phyloP scores from a whole-genome alignment of 2,888 invertebrate species.

The Thysanoteuthis rhombus region DNA sequence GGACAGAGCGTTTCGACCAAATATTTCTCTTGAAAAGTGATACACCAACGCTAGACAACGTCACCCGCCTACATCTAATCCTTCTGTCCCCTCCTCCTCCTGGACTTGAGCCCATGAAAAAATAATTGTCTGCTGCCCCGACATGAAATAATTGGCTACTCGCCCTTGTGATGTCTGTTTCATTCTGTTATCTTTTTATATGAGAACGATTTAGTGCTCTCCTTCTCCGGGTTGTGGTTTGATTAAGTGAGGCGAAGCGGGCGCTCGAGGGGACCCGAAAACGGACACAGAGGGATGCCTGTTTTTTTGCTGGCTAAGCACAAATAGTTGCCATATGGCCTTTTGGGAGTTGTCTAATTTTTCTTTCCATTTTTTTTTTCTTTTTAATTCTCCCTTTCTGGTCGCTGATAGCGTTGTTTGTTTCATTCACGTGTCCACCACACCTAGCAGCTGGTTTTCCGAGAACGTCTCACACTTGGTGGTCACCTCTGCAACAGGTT shows the following conservation, averaged over 20 bases:
- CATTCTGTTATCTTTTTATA: background rate
- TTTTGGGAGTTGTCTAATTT: background rate
- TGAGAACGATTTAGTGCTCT: background rate
- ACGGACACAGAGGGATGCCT: background rate
- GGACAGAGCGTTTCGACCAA: background rate
- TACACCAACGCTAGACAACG: background rate
- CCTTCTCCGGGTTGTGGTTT: background rate
- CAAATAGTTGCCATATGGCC: background rate
- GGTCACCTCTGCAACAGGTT: background rate
- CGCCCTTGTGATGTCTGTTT: background rate
- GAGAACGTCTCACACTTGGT: background rate
- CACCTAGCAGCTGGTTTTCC: background rate
- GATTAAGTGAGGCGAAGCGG: background rate
- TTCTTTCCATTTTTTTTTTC: background rate
- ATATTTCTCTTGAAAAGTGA: background rate
- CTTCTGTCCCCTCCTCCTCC: background rate
- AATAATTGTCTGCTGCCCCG: background rate
- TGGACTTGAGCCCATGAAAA: background rate
- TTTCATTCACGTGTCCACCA: background rate
- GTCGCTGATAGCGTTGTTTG: background rate
- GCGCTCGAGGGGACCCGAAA: background rate
- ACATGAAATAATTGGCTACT: background rate
- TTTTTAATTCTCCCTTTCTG: background rate
- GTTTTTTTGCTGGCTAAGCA: background rate
- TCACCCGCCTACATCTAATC: background rate